phyloP scores from a whole-genome alignment of 2,888 invertebrate genomes.

The Tyria jacobaeae region DNA sequence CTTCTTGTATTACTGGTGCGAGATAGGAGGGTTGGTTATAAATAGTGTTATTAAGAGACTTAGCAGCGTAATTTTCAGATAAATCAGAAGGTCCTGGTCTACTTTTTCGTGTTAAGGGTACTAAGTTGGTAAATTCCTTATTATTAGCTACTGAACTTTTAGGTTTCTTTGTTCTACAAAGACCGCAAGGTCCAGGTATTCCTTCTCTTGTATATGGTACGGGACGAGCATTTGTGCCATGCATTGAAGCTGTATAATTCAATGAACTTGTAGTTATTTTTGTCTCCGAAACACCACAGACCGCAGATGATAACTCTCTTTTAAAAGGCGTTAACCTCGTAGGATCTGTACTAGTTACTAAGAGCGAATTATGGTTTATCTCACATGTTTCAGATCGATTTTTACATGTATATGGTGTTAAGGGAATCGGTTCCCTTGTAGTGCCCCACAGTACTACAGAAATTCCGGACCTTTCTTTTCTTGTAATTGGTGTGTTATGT shows the following conservation, averaged over 20 bases:
- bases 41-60: too few relatives aligned
- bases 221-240: not conserved
- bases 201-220: slow-evolving; percentile 2
- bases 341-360: not conserved
- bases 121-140: not conserved
- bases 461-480: not conserved
- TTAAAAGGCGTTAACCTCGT: slow-evolving; percentile 1
- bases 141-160: not conserved
- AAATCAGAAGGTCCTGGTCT: not conserved
- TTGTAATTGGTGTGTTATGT: not conserved
- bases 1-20: slow-evolving; percentile 7
- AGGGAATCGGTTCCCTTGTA: not conserved
- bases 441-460: not conserved
- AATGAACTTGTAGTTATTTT: not conserved
- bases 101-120: slow-evolving; percentile 1
- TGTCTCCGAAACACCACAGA: not conserved
- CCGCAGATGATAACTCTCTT: not conserved
- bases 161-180: not conserved
- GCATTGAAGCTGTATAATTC: not conserved
- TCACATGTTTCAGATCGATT: not conserved
- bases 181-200: not conserved
- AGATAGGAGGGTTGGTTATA: not conserved
- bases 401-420: slow-evolving; percentile 11
- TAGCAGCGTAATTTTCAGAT: not conserved
- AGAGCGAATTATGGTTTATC: not conserved